phyloP scores from a whole-genome alignment of 2,888 invertebrate genomes.

The Drosophila nigricruria region DNA sequence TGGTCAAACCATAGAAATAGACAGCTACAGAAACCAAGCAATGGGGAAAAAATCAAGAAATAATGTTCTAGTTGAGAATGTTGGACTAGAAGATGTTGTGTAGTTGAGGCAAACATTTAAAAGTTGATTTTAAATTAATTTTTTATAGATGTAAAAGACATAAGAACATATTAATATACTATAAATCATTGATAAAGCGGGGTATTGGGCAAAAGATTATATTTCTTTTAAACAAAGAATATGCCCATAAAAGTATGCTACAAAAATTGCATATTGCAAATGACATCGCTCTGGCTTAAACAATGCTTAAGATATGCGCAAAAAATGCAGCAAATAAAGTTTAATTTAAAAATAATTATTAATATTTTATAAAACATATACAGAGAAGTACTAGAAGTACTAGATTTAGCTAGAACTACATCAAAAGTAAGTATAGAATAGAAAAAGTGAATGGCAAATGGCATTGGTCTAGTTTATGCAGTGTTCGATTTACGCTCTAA shows the following conservation, averaged over 20 bases:
- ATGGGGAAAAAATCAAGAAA: conserved; percentile 2
- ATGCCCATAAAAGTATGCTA: conserved; percentile 13
- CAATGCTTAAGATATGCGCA: not conserved
- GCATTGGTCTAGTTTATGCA: too few relatives aligned
- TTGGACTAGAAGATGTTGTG: not conserved
- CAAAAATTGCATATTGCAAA: not conserved
- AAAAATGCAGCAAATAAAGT: too few relatives aligned
- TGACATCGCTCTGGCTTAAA: not conserved
- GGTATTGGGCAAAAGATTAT: not conserved
- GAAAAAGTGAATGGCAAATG: too few relatives aligned
- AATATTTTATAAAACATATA: not conserved
- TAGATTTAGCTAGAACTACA: not conserved
- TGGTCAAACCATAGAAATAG: conserved; percentile 54
- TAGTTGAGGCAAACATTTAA: accelerated
- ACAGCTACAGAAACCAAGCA: conserved; percentile 36
- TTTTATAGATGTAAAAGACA: too few relatives aligned
- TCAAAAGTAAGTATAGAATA: too few relatives aligned
- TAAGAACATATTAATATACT: too few relatives aligned
- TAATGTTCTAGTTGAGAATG: not conserved
- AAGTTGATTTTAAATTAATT: too few relatives aligned
- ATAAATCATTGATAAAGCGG: too few relatives aligned
- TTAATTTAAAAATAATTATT: not conserved
- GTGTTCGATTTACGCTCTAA: too few relatives aligned
- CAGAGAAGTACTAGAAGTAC: not conserved
- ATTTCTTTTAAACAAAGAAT: too few relatives aligned